A percentile compares a stretch with the other conserved stretches of the same genome.
Conservation (phyloP, 1,140 invertebrate genomes). For the Anastatus disparis region DNA sequence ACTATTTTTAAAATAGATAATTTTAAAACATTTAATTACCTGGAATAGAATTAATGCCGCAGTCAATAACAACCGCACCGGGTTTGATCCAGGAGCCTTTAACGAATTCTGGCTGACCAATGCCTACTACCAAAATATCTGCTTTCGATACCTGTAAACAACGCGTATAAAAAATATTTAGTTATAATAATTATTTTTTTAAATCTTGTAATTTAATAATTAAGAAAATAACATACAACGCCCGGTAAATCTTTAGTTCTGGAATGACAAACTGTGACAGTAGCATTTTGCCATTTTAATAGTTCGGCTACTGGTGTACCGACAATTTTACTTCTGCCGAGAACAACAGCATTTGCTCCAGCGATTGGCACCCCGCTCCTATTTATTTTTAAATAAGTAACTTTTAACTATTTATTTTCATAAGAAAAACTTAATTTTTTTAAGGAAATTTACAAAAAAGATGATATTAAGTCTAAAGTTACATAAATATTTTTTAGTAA, state of each 20-base stretch:
- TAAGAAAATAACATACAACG: slow-evolving; percentile 77
- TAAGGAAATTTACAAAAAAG: no score
- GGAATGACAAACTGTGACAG: slow-evolving; percentile 97
- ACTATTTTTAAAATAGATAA: not conserved
- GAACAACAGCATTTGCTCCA: slow-evolving; percentile 90
- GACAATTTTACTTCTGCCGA: slow-evolving; percentile 97
- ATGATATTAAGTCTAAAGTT: no score
- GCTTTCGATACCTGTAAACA: slow-evolving; percentile 69
- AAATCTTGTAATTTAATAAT: no score
- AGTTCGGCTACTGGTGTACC: slow-evolving; percentile 94
- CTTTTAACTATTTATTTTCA: no score
- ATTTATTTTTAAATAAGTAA: no score
- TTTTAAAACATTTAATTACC: slow-evolving; percentile 74
- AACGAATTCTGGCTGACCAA: slow-evolving; percentile 92
- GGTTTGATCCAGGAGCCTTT: slow-evolving; percentile 97
- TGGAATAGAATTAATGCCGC: slow-evolving; percentile 95
- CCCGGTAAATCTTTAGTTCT: slow-evolving; percentile 86
- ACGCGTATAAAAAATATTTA: no score
- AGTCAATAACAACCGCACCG: slow-evolving; percentile 99
- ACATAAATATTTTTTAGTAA: no score
- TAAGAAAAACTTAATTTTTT: no score
- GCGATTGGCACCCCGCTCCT: slow-evolving; percentile 81
- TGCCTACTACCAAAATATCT: slow-evolving; percentile 96
- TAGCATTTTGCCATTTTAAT: slow-evolving; percentile 96
- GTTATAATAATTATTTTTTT: no score